Evolutionary conservation across 2,888 invertebrate species (phyloP).

Genomic region (Acanthopleura granulata): DNA sequence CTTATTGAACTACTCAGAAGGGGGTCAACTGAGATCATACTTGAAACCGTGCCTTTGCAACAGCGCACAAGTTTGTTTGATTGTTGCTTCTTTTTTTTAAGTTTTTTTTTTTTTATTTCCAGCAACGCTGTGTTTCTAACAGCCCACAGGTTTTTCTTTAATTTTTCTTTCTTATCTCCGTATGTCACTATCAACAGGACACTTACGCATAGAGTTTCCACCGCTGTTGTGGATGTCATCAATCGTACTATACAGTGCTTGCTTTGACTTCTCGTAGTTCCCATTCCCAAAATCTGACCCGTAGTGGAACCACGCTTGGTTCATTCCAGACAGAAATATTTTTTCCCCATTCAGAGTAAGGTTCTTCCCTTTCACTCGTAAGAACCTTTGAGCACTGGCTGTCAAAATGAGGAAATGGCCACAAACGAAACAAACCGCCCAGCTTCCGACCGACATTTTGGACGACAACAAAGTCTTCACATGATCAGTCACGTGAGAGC

Average conservation of each 20-base stretch:
- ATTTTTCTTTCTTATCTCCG: no score
- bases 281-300: conserved; percentile 38
- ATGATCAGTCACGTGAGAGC: neutral
- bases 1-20: no score
- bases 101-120: no score
- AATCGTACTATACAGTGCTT: conserved; percentile 30
- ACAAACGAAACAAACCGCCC: neutral
- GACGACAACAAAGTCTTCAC: no score
- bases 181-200: no score
- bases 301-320: conserved; percentile 41
- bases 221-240: conserved; percentile 32
- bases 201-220: conserved; percentile 42
- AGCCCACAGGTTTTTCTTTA: no score
- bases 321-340: conserved; percentile 42
- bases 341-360: conserved; percentile 36
- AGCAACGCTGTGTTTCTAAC: no score
- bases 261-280: conserved; percentile 29
- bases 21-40: no score
- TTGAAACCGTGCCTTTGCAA: no score
- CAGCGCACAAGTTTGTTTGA: no score
- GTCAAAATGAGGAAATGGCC: neutral
- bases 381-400: neutral
- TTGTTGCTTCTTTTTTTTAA: no score
- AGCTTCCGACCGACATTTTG: neutral
- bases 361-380: conserved; percentile 31